phyloP scores from a whole-genome alignment of 2,113 vertebrate genomes.

The Clupea harengus region DNA sequence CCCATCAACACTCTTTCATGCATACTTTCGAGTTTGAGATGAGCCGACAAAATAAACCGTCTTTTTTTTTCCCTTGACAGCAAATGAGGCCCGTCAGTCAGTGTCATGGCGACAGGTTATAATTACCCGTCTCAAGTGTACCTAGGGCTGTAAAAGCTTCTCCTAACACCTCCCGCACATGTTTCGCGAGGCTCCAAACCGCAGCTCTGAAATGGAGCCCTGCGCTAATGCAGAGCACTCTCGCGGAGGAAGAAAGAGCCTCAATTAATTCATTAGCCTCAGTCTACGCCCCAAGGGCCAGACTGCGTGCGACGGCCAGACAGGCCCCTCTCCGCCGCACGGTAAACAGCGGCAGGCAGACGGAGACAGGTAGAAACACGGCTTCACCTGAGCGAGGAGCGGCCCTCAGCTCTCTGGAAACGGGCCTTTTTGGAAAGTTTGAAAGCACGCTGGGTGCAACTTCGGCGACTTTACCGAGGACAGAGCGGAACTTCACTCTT shows the following conservation, averaged over 20 bases:
- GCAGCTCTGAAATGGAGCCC: constrained; percentile 51
- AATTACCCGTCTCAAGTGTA: constrained; percentile 29
- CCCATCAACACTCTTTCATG: background rate
- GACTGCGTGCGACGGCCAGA: constrained; percentile 48
- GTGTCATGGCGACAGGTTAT: constrained; percentile 21
- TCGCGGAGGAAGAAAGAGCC: constrained; percentile 21
- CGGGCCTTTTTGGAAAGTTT: background rate
- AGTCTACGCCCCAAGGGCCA: constrained; percentile 50
- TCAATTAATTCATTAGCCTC: constrained; percentile 63
- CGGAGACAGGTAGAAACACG: constrained; percentile 37
- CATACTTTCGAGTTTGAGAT: background rate
- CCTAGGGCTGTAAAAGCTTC: constrained; percentile 4
- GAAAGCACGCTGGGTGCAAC: background rate
- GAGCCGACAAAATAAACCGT: background rate
- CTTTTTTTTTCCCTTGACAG: background rate
- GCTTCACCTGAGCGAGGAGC: constrained; percentile 17
- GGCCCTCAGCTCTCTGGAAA: background rate
- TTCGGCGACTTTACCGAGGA: background rate
- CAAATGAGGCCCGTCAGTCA: constrained; percentile 20
- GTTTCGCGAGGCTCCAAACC: constrained; percentile 48
- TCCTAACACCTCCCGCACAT: constrained; percentile 29
- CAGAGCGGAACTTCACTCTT: background rate
- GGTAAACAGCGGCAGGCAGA: constrained; percentile 47
- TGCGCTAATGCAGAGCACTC: constrained; percentile 49
- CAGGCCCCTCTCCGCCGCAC: constrained; percentile 38